These are phyloP conservation scores for Lordiphosa clarofinis DNA, from an alignment of 1,140 invertebrate species.

Conservation along the genomic window DNA sequence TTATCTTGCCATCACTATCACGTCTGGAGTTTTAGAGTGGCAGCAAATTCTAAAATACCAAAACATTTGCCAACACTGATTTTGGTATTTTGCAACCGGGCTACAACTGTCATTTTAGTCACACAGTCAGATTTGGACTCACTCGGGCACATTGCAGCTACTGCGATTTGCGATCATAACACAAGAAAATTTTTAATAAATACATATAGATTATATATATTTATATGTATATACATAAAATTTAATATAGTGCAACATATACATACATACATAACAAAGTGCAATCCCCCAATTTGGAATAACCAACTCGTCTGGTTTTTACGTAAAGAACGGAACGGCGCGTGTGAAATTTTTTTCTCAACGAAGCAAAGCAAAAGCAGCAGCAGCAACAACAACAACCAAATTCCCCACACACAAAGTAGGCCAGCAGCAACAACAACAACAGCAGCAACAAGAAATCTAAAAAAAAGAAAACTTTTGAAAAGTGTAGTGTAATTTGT, in stretches of 20 bases:
- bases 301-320: constrained; percentile 61
- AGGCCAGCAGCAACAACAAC: constrained; percentile 60
- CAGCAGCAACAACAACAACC: constrained; percentile 51
- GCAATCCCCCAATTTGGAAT: constrained; percentile 45
- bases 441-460: constrained; percentile 32
- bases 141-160: constrained; percentile 17
- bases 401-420: constrained; percentile 64
- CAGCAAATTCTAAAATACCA: too few species aligned
- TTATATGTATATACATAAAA: constrained; percentile 35
- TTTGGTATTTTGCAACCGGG: too few species aligned
- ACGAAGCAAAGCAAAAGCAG: constrained; percentile 57
- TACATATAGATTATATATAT: constrained; percentile 40
- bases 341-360: constrained; percentile 71
- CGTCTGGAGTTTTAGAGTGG: too few species aligned
- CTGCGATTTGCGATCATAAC: constrained; percentile 44
- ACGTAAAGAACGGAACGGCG: constrained; percentile 66
- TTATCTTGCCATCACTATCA: too few species aligned
- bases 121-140: constrained; percentile 1
- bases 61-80: too few species aligned
- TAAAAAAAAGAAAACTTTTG: constrained; percentile 48
- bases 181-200: constrained; percentile 63
- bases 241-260: constrained; percentile 52
- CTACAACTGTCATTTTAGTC: not conserved
- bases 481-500: constrained; percentile 39
- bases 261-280: constrained; percentile 46